Conservation (phyloP, 2,113 vertebrate genomes). For the Etheostoma cragini region DNA sequence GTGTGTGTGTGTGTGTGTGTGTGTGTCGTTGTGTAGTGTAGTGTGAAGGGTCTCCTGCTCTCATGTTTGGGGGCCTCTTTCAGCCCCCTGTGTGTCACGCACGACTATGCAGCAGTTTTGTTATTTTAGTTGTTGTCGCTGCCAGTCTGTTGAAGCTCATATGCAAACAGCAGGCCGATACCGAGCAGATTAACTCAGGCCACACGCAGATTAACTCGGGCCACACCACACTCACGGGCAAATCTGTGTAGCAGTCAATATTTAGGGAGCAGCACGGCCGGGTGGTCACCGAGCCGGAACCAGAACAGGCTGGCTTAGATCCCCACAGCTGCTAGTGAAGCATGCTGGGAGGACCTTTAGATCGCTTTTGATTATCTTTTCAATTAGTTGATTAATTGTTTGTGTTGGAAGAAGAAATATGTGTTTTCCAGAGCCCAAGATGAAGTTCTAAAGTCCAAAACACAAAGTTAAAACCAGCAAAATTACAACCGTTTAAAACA, state of each 20-base stretch:
- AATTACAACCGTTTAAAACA: not conserved
- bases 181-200: constrained; percentile 38
- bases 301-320: not conserved
- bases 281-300: constrained; percentile 9
- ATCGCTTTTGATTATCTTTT: too few relatives aligned
- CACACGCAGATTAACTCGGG: constrained; percentile 36
- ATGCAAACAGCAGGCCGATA: constrained; percentile 36
- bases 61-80: not conserved
- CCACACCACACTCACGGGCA: constrained; percentile 2
- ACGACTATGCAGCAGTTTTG: constrained; percentile 19
- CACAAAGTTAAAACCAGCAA: not conserved
- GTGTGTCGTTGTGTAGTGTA: too few relatives aligned
- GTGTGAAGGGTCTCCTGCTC: not conserved
- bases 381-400: not conserved
- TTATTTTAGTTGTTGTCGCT: not conserved
- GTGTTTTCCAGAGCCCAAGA: not conserved
- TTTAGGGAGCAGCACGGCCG: constrained; percentile 47
- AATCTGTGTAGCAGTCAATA: constrained; percentile 52
- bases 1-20: too few relatives aligned
- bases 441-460: not conserved
- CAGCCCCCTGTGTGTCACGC: not conserved
- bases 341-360: not conserved
- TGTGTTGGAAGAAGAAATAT: not conserved
- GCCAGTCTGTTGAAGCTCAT: constrained; percentile 36
- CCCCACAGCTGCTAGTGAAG: not conserved